phyloP scores from a whole-genome alignment of 2,113 vertebrate species.

The Daubentonia madagascariensis region DNA sequence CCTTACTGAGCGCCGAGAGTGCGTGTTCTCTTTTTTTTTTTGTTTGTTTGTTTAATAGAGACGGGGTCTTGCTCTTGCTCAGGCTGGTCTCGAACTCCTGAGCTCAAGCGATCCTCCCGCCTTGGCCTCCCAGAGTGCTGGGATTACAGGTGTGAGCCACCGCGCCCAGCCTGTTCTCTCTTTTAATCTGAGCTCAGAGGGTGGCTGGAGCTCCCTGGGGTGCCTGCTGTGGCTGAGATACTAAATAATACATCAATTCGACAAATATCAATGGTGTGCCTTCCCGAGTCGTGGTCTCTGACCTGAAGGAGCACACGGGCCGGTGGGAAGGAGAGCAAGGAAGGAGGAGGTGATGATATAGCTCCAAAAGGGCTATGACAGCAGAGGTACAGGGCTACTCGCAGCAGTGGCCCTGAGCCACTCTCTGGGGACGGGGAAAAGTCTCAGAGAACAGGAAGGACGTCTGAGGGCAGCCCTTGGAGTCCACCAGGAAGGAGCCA shows the following conservation, averaged over 20 bases:
- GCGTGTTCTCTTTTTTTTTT: no score
- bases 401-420: neutral
- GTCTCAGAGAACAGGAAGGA: neutral
- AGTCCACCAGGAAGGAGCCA: rapidly evolving
- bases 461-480: rapidly evolving
- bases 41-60: no score
- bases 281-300: rapidly evolving
- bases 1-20: rapidly evolving
- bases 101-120: no score
- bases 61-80: no score
- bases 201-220: neutral
- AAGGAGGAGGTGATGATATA: neutral
- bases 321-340: neutral
- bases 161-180: no score
- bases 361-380: neutral
- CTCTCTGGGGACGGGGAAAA: neutral
- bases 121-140: no score
- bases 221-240: rapidly evolving
- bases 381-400: rapidly evolving
- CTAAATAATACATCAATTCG: neutral
- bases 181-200: neutral
- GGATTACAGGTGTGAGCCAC: no score
- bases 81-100: no score
- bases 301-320: neutral
- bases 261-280: rapidly evolving